Base-by-base conservation (phyloP, 2,888 invertebrate species). In the Phyllotreta striolata region DNA sequence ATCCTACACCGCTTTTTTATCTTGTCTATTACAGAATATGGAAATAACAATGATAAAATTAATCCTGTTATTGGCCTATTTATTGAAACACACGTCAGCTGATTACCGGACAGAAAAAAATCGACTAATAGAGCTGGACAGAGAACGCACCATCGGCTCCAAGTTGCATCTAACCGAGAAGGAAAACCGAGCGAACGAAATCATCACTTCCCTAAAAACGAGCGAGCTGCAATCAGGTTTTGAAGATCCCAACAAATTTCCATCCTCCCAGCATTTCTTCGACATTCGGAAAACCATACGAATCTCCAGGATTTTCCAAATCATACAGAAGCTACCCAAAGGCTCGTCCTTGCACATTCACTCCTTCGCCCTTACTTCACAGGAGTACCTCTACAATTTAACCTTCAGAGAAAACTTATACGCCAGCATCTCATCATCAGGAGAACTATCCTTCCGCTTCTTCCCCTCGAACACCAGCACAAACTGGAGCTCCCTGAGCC, bases 261-360 rank as follows among this genome's bases (percentile, higher is more conserved):
- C 87, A 37, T 88, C 91, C 0, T 85, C 89, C 0, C 83, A 83
- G 24, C 90, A 90, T 74, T 89, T 89, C 72, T 88, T 92, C 74
- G 77, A 82, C 1, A 86, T 87, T 4, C 85, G 86, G 72, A 75
- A 83, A 1, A 77, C 82, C 35, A 89, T 92, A 46, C 82, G 84
- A 5, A 70, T 82, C 0, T 90, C 91, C 0, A 83, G 85, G 65
- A 87, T 92, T 0, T 92, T 87, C 74, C 79, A 85, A 69, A 83
- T 91, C 5, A 85, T 93, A 8, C 82, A 85, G 64, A 79, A 81
- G 38, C 86, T 93, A 85, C 92, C 93, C 0, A 93, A 93, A 80
- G 93, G 91, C 1, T 90, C 86, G 83, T 85, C 10, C 76, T 47
- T 91, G 24, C 91, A 91, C 77, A 82, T 86, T 0, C 92, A 91